Evolutionary conservation across 2,797 vertebrate genomes (phyloP), one percentile per base, ranked within the genome.

Genomic region (Knipowitschia caucasica): DNA sequence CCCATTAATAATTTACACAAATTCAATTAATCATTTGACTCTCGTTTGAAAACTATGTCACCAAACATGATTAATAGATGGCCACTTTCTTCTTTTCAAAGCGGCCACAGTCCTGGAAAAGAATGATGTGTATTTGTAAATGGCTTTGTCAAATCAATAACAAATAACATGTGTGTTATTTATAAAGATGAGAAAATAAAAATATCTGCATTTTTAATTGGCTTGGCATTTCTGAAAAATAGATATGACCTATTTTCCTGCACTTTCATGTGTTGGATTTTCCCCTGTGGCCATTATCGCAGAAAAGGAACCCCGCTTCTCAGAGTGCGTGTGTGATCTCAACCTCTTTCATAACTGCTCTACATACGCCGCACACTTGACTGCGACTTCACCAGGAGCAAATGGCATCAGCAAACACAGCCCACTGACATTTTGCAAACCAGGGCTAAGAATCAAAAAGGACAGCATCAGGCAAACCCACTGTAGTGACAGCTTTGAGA

Each of bases 101-200:
- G n/a, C n/a, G 45, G 56, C 26, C 3, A 52, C 69, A 80, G n/a
- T n/a, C n/a, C n/a, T n/a, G n/a, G n/a, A n/a, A n/a, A 68, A 71
- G 82, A 76, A 61, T 71, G 89, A 84, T 89, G 76, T 64, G 36
- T 83, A 77, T 85, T 86, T 89, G 54, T 29, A 75, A 84, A 90
- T 82, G 62, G 81, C 85, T 75, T 82, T 86, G 54, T 55, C 53
- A 54, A 73, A 83, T 91, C 88, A 89, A 88, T 92, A 89, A 82
- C 87, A 89, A 85, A 89, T 92, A 72, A 82, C 69, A 53, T 62
- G 69, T 91, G 66, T 56, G 89, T 91, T 87, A 90, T 92, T 92
- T 82, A 90, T 83, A 69, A 67, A 56, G 57, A 75, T 71, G 49
- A 66, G 71, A 81, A 87, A 50, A 50, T 35, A 21, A 50, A 75